Evolutionary conservation across 2,888 invertebrate genomes (phyloP), one percentile per base, ranked within the genome.

Genomic region (Idaea straminata): DNA sequence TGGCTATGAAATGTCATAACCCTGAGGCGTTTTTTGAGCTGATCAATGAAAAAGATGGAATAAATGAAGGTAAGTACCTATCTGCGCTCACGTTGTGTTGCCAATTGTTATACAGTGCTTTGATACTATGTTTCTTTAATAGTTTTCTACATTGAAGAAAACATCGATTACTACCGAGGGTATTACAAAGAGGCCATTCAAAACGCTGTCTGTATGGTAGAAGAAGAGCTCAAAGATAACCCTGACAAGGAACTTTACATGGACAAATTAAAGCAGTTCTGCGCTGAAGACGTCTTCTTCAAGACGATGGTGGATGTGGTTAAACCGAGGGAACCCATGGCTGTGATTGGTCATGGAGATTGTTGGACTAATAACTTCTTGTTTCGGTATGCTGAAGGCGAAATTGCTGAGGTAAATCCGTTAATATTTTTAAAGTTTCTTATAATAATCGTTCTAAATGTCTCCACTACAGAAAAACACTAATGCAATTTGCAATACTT

Each of bases 311-410:
- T 95, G 66, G 92, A 94, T 35, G 82, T 95, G 75, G 95, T 95
- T 0, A 90, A 93, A 3, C 92, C 94, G 0, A 92, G 92, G 72
- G 95, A 95, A 59, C 94, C 95, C 0, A 79, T 96, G 60, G 95
- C 95, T 0, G 95, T 96, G 3, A 95, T 96, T 72, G 95, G 95
- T 64, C 96, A 96, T 74, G 96, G 96, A 0, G 96, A 96, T 74
- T 96, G 96, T 78, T 96, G 96, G 96, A 95, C 95, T 0, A 96
- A 96, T 76, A 96, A 96, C 81, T 94, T 96, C 75, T 82, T 96
- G 34, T 96, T 95, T 77, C 91, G 93, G 71, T 95, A 95, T 71
- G 86, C 91, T 5, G 86, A 88, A 65, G 93, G 91, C 0, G 89
- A 93, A 65, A 94, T 94, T 63, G 86, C 92, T 64, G 94, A 95